phyloP scores from a whole-genome alignment of 2,797 vertebrate species.

The Macropodus opercularis region DNA sequence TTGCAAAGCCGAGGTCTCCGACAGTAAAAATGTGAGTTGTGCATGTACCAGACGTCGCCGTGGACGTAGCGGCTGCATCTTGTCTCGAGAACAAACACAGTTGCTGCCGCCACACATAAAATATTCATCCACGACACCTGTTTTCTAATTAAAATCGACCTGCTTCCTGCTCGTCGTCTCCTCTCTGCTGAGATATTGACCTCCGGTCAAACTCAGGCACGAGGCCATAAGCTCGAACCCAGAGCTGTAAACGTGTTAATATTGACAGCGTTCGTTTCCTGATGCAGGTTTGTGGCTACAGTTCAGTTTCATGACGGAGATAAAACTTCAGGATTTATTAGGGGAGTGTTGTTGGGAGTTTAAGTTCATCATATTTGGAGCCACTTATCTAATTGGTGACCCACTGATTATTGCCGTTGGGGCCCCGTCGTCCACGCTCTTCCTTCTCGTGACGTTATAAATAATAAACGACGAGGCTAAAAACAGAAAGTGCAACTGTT shows the following conservation, averaged over 20 bases:
- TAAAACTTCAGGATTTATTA: no score
- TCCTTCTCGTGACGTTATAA: no score
- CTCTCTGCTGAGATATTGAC: conserved; percentile 46
- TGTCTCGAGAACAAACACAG: conserved; percentile 25
- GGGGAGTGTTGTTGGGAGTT: no score
- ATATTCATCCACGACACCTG: conserved; percentile 71
- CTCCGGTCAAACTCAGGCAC: conserved; percentile 12
- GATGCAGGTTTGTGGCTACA: conserved; percentile 2
- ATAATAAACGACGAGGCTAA: no score
- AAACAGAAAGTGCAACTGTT: no score
- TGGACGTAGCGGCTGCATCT: background rate
- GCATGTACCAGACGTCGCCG: no score
- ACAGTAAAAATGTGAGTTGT: background rate
- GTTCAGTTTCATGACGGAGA: background rate
- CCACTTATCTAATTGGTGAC: background rate
- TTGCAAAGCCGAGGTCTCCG: background rate
- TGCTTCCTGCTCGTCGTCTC: conserved; percentile 6
- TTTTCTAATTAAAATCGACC: conserved; percentile 73
- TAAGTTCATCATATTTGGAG: background rate
- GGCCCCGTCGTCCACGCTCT: background rate
- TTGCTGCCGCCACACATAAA: conserved; percentile 46
- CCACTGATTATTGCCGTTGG: no score
- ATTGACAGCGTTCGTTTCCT: conserved; percentile 28
- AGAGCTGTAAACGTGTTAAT: conserved; percentile 53
- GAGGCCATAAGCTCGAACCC: conserved; percentile 42